Evolutionary conservation across 2,888 invertebrate genomes (phyloP).

Genomic region (Drosophila neotestacea): DNA sequence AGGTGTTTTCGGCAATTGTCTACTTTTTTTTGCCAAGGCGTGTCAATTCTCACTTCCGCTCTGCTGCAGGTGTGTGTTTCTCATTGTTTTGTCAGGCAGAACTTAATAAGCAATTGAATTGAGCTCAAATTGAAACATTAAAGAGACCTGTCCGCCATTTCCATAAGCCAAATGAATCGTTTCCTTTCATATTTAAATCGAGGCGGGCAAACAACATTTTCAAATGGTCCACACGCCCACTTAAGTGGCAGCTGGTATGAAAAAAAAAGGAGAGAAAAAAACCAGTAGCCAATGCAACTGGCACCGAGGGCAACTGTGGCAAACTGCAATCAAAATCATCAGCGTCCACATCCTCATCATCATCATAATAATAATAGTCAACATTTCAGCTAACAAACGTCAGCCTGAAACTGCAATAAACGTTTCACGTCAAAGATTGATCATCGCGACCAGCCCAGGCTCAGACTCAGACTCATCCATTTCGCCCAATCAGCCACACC

Average conservation of each 20-base stretch:
- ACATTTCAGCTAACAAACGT: constrained; percentile 62
- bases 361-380: constrained; percentile 56
- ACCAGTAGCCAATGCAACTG: constrained; percentile 66
- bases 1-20: constrained; percentile 49
- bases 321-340: constrained; percentile 57
- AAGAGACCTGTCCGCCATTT: constrained; percentile 57
- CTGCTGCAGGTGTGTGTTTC: constrained; percentile 14
- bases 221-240: constrained; percentile 68
- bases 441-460: constrained; percentile 63
- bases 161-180: constrained; percentile 66
- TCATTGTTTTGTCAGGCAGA: constrained; percentile 8
- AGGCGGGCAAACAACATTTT: constrained; percentile 54
- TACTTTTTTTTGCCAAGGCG: constrained; percentile 44
- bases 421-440: constrained; percentile 70
- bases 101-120: constrained; percentile 32
- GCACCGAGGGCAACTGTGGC: constrained; percentile 41
- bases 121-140: constrained; percentile 68
- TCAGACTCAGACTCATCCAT: constrained; percentile 68
- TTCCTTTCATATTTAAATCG: constrained; percentile 69
- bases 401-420: constrained; percentile 52
- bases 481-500: constrained; percentile 77
- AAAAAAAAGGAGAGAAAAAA: constrained; percentile 28
- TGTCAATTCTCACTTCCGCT: constrained; percentile 68
- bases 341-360: constrained; percentile 42
- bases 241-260: constrained; percentile 54